These are phyloP conservation scores for Saxicola maurus DNA, from an alignment of 2,797 vertebrate species.

Conservation along the genomic window DNA sequence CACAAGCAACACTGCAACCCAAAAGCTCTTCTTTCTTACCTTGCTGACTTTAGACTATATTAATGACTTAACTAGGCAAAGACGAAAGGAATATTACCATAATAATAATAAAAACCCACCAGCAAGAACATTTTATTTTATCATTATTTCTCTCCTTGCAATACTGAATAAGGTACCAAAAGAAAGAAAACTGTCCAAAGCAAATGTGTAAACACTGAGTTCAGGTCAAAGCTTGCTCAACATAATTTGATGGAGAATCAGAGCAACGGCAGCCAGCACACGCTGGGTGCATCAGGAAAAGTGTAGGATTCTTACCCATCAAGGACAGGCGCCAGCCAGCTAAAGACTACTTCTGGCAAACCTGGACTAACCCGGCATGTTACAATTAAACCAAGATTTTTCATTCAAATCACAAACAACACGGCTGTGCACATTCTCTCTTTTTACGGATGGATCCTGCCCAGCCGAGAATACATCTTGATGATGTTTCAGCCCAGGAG, in stretches of 20 bases:
- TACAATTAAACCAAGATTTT: background rate
- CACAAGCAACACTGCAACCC: background rate
- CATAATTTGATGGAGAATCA: accelerated
- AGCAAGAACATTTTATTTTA: background rate
- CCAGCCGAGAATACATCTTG: accelerated
- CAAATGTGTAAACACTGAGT: background rate
- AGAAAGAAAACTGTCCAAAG: background rate
- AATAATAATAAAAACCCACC: accelerated
- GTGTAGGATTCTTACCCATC: background rate
- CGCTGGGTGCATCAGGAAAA: background rate
- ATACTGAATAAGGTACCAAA: background rate
- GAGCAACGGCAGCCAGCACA: accelerated
- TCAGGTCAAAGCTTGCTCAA: background rate
- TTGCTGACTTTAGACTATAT: background rate
- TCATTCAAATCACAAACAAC: background rate
- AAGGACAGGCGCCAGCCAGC: background rate
- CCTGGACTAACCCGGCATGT: background rate
- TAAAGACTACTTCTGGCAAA: background rate
- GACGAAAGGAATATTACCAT: background rate
- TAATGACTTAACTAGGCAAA: background rate
- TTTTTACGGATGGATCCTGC: background rate
- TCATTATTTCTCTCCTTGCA: background rate
- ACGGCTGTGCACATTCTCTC: accelerated
- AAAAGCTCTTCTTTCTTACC: background rate
- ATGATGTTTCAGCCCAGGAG: background rate